Conservation (phyloP, 2,113 vertebrate genomes). For the Perca fluviatilis region DNA sequence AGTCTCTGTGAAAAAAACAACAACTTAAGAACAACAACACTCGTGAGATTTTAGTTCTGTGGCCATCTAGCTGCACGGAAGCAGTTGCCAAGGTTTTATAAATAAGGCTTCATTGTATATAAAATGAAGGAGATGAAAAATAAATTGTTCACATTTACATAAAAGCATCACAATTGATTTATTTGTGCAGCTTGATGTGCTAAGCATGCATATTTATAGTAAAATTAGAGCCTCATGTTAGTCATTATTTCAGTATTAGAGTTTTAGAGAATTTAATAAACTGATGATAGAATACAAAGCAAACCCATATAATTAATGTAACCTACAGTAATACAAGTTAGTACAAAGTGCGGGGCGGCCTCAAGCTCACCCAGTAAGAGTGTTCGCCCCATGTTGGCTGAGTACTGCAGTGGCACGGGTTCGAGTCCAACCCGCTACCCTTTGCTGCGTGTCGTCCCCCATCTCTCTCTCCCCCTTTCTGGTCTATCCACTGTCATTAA, state of each 20-base stretch:
- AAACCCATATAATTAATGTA: no score
- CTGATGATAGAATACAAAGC: background rate
- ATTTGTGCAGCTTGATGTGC: background rate
- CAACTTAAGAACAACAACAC: background rate
- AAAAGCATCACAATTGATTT: background rate
- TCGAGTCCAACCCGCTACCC: no score
- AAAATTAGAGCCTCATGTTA: background rate
- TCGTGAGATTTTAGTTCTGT: conserved; percentile 12
- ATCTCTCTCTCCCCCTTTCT: no score
- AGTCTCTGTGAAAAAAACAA: conserved; percentile 30
- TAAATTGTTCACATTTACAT: background rate
- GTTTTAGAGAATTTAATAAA: background rate
- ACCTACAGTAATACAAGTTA: no score
- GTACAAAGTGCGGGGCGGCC: no score
- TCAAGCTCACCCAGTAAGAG: no score
- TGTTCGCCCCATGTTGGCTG: no score
- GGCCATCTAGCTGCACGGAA: conserved; percentile 24
- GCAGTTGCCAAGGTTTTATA: conserved; percentile 12
- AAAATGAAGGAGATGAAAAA: background rate
- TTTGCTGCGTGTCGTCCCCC: no score
- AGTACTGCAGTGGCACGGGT: no score
- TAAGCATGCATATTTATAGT: background rate
- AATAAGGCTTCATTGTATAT: background rate
- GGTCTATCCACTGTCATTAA: no score
- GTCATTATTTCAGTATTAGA: background rate